Base-by-base conservation (phyloP, 1,140 invertebrate genomes). In the Scylla paramamosain region DNA sequence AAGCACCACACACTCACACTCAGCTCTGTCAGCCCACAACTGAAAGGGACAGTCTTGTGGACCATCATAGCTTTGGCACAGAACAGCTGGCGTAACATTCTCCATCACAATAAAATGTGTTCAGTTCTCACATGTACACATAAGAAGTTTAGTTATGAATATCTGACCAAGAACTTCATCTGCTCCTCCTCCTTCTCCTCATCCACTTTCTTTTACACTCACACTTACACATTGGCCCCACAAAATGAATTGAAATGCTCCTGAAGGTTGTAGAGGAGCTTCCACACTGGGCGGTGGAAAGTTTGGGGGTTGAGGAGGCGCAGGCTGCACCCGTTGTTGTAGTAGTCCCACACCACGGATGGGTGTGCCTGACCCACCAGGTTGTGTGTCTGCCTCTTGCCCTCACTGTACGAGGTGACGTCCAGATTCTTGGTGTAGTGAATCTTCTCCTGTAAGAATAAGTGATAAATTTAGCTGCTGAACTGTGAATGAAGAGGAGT, bases 221-320 rank as follows among this genome's bases (percentile, higher is more conserved):
- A 97, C 97, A 97, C 97, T 97, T 97, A 97, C 97, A 98, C 97
- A 98, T 99, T 99, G 3, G 99, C 98, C 14, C 99, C 99, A 86
- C 99, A 99, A 97, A 99, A 98, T 94, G 98, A 99, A 88, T 98
- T 98, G 96, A 99, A 99, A 96, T 98, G 98, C 97, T 99, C 99
- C 97, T 99, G 99, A 89, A 99, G 97, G 14, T 98, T 98, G n/a
- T 98, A 97, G 95, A 97, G 97, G 6, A 98, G 96, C 93, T 97
- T 97, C 97, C 97, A 98, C 14, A 98, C 97, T 95, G 97, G 97
- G 84, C 97, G 96, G 91, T 98, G 97, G 96, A 98, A 99, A 0
- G 98, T 98, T 96, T 99, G 99, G 4, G 99, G 99, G 97, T 99
- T 99, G 16, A 99, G 97, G 96, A 99, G 97, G 93, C 99, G 97